Evolutionary conservation across 2,888 invertebrate species (phyloP), one percentile per base, ranked within the genome.

Genomic region (Eretmocerus hayati): DNA sequence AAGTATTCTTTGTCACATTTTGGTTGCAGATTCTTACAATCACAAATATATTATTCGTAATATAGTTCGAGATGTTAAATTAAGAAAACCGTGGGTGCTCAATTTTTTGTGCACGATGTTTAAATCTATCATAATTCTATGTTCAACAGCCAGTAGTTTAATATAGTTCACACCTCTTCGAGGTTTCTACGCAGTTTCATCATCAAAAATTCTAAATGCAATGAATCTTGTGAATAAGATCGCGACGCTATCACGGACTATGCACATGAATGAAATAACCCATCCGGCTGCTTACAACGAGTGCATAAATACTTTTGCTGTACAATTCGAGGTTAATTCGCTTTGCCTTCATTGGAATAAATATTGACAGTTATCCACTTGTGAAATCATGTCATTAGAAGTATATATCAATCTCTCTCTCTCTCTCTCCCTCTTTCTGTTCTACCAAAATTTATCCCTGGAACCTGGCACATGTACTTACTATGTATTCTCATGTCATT

Each of bases 71-170:
- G 64, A 63, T 66, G 65, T 66, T 68, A 67, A 67, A 68, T 66
- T 66, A 69, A 66, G 61, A 63, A 65, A 62, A 62, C 67, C 64
- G 62, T 65, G 64, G 66, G 61, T 66, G 66, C 64, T 67, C 61
- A 66, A 65, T 68, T 64, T 60, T 61, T 58, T 65, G 67, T 67
- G 65, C 68, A 66, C 65, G 65, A 63, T 68, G 64, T 65, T 68
- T 69, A 69, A 69, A 66, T 65, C 68, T 70, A 70, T 67, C 62
- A 65, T 69, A 69, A 66, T 67, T 67, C 67, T 70, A 70, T 70
- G 60, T 70, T 69, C 67, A 70, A 71, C 70, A 71, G 70, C 70
- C 70, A 71, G 69, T 71, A 70, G 70, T 70, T 68, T 69, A 69
- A 61, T 71, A 65, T 67, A 66, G 66, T 70, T 9, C 15, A 70